Evolutionary conservation across 2,888 invertebrate species (phyloP).

Genomic region (Panopea generosa): DNA sequence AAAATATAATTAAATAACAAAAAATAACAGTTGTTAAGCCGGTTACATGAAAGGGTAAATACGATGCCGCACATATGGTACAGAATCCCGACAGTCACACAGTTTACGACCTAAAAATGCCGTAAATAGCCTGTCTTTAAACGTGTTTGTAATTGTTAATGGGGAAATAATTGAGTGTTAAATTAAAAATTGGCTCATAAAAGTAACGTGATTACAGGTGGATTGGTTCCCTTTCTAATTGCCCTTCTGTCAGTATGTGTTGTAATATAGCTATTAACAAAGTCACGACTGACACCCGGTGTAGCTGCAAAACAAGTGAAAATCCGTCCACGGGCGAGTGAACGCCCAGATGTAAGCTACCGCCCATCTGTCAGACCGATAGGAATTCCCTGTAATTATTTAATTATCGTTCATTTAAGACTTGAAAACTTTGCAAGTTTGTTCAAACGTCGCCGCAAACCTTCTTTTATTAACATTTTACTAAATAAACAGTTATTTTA

Average conservation of each 20-base stretch:
- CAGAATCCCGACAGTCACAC: too few species aligned
- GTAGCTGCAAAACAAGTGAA: constrained; percentile 14
- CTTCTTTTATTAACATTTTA: constrained; percentile 16
- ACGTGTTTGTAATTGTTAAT: background rate
- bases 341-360: constrained; percentile 16
- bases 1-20: too few species aligned
- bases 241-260: constrained; percentile 3
- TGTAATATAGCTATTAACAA: background rate
- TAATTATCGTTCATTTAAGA: constrained; percentile 55
- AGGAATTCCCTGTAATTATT: constrained; percentile 52
- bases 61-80: too few species aligned
- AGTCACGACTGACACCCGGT: constrained; percentile 25
- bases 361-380: constrained; percentile 35
- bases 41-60: too few species aligned
- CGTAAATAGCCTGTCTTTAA: too few species aligned
- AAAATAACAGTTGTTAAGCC: too few species aligned
- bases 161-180: constrained; percentile 2
- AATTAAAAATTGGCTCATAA: background rate
- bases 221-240: constrained; percentile 12
- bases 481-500: constrained; percentile 16
- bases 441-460: constrained; percentile 26
- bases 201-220: constrained; percentile 5
- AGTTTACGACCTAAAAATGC: too few species aligned
- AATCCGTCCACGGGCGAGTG: constrained; percentile 21
- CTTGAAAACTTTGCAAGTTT: constrained; percentile 28